phyloP scores from a whole-genome alignment of 1,140 invertebrate species.

The Achroia grisella region DNA sequence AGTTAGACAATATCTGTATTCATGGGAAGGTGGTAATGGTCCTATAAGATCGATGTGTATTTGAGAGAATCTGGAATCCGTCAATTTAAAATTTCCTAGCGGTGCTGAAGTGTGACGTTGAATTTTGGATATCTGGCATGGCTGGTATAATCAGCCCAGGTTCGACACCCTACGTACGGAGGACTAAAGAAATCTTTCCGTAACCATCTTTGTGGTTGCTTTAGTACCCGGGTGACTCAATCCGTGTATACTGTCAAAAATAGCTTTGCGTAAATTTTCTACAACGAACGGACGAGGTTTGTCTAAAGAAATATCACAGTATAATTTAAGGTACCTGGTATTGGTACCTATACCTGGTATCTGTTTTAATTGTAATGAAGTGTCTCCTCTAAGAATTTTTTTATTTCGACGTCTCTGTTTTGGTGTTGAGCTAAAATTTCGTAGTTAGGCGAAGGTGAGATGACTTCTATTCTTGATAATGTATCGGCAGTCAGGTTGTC shows the following conservation, averaged over 20 bases:
- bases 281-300: slow-evolving; percentile 28
- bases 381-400: no score
- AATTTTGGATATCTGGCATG: background rate
- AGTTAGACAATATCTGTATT: slow-evolving; percentile 30
- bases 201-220: slow-evolving; percentile 14
- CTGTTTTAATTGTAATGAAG: background rate
- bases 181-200: slow-evolving; percentile 29
- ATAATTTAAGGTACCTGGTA: slow-evolving; percentile 7
- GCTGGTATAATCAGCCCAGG: slow-evolving; percentile 11
- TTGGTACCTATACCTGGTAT: background rate
- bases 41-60: slow-evolving; percentile 44
- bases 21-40: slow-evolving; percentile 18
- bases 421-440: slow-evolving; percentile 1
- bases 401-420: no score
- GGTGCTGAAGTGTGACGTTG: background rate
- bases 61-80: slow-evolving; percentile 1
- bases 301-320: slow-evolving; percentile 8
- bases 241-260: slow-evolving; percentile 27
- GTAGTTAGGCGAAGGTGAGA: background rate
- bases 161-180: slow-evolving; percentile 18
- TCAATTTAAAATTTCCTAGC: background rate
- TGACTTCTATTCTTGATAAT: background rate
- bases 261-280: slow-evolving; percentile 11
- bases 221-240: slow-evolving; percentile 28
- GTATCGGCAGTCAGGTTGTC: slow-evolving; percentile 1